A percentile compares a stretch with the other conserved stretches of the same genome.
phyloP scores from a whole-genome alignment of 2,888 invertebrate species.

The Agrotis exclamationis region DNA sequence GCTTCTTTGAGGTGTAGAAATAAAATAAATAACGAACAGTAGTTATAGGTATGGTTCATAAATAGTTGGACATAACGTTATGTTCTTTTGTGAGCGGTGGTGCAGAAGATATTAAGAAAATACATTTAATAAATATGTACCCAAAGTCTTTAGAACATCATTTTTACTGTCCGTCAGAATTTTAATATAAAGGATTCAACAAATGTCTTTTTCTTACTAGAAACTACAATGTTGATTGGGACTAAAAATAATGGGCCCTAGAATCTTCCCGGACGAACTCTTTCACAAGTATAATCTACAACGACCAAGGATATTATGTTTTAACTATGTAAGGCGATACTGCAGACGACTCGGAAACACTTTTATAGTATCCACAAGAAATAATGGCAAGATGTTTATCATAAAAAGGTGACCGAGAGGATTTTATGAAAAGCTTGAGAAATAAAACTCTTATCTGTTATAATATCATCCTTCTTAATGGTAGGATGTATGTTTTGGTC shows the following conservation, averaged over 20 bases:
- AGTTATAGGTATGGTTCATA: too few species aligned
- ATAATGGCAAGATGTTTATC: constrained; percentile 18
- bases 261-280: neutral
- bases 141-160: too few species aligned
- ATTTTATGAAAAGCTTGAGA: neutral
- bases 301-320: neutral
- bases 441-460: neutral
- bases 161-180: too few species aligned
- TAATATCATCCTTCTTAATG: neutral
- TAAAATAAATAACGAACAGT: too few species aligned
- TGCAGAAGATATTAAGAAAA: too few species aligned
- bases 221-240: too few species aligned
- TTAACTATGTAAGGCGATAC: constrained; percentile 22
- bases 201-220: too few species aligned
- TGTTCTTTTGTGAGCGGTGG: too few species aligned
- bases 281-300: neutral
- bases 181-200: too few species aligned
- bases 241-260: neutral
- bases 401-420: constrained; percentile 7
- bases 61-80: too few species aligned
- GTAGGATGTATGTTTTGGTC: neutral
- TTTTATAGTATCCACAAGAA: constrained; percentile 23
- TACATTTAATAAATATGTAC: too few species aligned
- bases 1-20: too few species aligned
- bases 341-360: constrained; percentile 8